Conservation (phyloP, 2,797 vertebrate species). For the Oophaga sylvatica region DNA sequence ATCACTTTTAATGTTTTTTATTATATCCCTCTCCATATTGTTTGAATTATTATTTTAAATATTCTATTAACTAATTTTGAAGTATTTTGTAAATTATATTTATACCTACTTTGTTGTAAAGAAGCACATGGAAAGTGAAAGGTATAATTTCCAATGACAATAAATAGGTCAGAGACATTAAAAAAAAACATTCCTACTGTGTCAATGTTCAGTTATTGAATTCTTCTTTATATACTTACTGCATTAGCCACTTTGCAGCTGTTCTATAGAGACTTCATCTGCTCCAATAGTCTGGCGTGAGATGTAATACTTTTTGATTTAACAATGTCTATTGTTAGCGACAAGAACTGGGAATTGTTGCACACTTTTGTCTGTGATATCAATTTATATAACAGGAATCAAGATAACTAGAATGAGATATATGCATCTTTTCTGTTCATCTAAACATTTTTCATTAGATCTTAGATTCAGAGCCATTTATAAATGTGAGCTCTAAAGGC, state of each 20-base stretch:
- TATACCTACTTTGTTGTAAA: not conserved
- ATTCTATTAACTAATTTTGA: too few relatives aligned
- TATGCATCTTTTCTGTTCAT: not conserved
- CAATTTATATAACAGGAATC: not conserved
- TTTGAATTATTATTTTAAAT: not conserved
- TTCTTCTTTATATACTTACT: not conserved
- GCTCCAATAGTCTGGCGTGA: not conserved
- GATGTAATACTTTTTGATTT: slow-evolving; percentile 29
- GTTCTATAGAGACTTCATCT: not conserved
- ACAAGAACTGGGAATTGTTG: not conserved
- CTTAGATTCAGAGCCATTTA: not conserved
- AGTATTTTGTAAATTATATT: not conserved
- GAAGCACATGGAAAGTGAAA: not conserved
- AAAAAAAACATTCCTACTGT: slow-evolving; percentile 7
- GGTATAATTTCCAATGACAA: not conserved
- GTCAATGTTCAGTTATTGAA: not conserved
- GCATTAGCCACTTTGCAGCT: slow-evolving; percentile 7
- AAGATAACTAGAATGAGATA: not conserved
- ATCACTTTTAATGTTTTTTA: not conserved
- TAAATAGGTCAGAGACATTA: slow-evolving; percentile 6
- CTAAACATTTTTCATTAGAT: slow-evolving; percentile 2
- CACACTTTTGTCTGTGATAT: not conserved
- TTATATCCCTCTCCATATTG: not conserved
- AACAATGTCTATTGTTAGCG: slow-evolving; percentile 11
- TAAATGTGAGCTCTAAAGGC: slow-evolving; percentile 13